These are phyloP conservation scores for Bruchidius siliquastri DNA, from an alignment of 2,888 invertebrate species.

Conservation along the genomic window DNA sequence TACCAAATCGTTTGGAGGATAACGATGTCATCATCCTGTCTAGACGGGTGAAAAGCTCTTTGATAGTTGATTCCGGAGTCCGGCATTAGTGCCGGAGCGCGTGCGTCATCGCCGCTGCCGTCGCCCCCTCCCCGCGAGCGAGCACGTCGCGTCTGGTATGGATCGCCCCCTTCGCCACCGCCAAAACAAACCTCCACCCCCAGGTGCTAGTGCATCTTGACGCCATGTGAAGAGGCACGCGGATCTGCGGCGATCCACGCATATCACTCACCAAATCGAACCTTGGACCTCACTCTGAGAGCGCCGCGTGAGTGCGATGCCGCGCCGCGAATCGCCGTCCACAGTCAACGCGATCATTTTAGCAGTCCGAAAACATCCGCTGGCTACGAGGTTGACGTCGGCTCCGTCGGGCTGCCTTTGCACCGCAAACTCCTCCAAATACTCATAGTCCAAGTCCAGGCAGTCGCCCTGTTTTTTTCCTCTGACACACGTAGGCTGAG, in stretches of 20 bases:
- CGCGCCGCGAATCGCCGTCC: conserved; percentile 35
- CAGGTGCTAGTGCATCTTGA: not conserved
- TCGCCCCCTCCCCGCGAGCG: not conserved
- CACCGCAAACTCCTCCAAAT: conserved; percentile 5
- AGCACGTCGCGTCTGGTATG: not conserved
- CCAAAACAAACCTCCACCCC: not conserved
- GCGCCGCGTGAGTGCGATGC: conserved; percentile 43
- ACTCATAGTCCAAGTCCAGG: not conserved
- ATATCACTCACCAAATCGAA: not conserved
- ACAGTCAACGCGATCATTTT: conserved; percentile 30
- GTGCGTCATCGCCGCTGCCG: not conserved
- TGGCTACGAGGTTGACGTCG: not conserved
- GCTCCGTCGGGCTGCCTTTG: not conserved
- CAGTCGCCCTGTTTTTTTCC: not conserved
- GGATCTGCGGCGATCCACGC: not conserved
- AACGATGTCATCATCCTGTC: not conserved
- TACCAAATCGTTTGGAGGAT: too few relatives aligned
- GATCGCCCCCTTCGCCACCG: not conserved
- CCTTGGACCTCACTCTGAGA: conserved; percentile 9
- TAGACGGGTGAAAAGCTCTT: not conserved
- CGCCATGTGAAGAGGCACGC: not conserved
- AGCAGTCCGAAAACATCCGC: not conserved
- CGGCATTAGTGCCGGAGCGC: not conserved
- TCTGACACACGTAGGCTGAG: conserved; percentile 18
- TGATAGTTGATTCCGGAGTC: not conserved